phyloP scores from a whole-genome alignment of 2,797 vertebrate genomes.

The Lophura swinhoii region DNA sequence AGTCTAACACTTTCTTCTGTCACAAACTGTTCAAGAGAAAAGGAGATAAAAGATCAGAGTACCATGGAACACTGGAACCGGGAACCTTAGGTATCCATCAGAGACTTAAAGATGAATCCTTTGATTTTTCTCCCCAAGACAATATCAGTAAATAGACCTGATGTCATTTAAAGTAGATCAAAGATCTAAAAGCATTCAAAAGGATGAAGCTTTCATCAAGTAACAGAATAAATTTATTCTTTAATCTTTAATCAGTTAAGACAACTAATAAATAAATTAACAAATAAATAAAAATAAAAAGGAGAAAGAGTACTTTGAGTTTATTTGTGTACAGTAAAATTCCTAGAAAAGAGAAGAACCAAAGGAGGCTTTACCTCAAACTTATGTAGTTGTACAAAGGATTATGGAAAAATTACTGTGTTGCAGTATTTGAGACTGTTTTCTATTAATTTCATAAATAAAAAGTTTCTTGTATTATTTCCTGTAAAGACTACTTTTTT shows the following conservation, averaged over 20 bases:
- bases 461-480: background rate
- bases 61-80: background rate
- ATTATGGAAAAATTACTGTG: background rate
- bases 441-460: background rate
- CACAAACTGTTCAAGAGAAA: background rate
- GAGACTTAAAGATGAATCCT: background rate
- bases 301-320: fast-evolving
- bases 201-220: background rate
- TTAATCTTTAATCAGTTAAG: background rate
- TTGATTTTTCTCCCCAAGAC: background rate
- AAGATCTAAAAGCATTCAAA: background rate
- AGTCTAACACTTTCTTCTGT: background rate
- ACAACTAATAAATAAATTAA: background rate
- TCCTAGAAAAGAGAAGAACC: background rate
- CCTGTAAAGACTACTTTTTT: background rate
- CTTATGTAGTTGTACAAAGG: background rate
- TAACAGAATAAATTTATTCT: background rate
- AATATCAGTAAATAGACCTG: background rate
- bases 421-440: background rate
- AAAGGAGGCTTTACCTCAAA: background rate
- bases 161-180: background rate
- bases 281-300: background rate
- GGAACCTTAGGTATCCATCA: background rate
- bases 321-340: background rate
- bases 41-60: background rate